Base-by-base conservation (phyloP, 2,888 invertebrate genomes). In the Drosophila melanosoma region DNA sequence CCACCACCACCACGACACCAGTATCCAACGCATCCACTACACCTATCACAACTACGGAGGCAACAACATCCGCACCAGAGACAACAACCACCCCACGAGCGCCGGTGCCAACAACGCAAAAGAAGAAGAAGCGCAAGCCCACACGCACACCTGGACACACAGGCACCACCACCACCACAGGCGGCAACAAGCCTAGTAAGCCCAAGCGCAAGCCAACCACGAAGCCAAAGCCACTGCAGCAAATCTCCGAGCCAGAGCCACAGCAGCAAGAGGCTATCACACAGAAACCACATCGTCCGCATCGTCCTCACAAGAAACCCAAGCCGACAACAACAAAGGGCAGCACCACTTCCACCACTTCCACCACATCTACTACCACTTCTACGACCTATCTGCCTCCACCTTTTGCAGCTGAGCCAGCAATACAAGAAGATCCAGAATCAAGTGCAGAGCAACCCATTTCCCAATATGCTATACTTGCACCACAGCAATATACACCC, bases 61-160 rank as follows among this genome's bases (percentile, higher is more conserved):
- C 64, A 4, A 48, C 69, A 26, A 49, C 78, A 15, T 53, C 80
- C 1, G 59, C 72, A 32, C 33, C 69, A n/a, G 77, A 62, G 2
- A 72, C 79, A 23, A 62, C 74, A 6, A 70, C 82, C 23, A 65
- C 82, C 45, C 38, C 59, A n/a, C 51, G 12, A 42, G 53, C 63
- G 8, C 57, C 69, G 0, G 63, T 67, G 3, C 11, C 74, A 7
- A 87, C 83, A 40, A 81, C 83, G 3, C 79, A 65, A 3, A 90
- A 89, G 61, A 91, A 91, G 70, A 92, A 89, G 61, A 90, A 89
- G 57, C 92, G 92, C 63, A 91, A 91, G 68, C 91, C 91, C 3
- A 91, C 91, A 4, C 90, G 86, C 10, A 78, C 89, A 0, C 88
- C 91, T 3, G 80, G 81, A 1, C 72, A 75, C 23, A 38, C 35